Percentiles rank a stretch among this genome's conserved stretches.
These are phyloP conservation scores for Charina bottae DNA, from an alignment of 2,113 vertebrate species.

Conservation along the genomic window DNA sequence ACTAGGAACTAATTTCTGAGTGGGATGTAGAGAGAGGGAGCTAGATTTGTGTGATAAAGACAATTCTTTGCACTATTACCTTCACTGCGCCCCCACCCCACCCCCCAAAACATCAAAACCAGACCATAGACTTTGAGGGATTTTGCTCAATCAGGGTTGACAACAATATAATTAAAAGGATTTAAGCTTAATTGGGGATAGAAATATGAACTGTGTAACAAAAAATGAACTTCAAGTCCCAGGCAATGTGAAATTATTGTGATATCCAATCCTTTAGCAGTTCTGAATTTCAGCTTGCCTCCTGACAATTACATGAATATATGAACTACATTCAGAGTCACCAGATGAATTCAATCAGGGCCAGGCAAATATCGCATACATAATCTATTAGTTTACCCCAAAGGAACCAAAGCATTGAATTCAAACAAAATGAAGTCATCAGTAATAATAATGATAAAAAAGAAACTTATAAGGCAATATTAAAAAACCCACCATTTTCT, in stretches of 20 bases:
- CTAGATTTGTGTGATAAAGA: slow-evolving; percentile 1
- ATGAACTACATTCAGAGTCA: slow-evolving; percentile 73
- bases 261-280: slow-evolving; percentile 66
- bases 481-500: slow-evolving; percentile 73
- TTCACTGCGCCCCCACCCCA: neutral
- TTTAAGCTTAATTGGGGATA: neutral
- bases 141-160: neutral
- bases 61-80: neutral
- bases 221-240: slow-evolving; percentile 33
- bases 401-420: slow-evolving; percentile 80
- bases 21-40: neutral
- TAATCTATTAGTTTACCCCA: slow-evolving; percentile 84
- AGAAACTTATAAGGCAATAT: slow-evolving; percentile 75
- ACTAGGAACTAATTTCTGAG: slow-evolving; percentile 6
- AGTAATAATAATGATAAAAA: slow-evolving; percentile 70
- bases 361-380: slow-evolving; percentile 81
- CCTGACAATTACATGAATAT: slow-evolving; percentile 74
- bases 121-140: neutral
- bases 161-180: slow-evolving; percentile 35
- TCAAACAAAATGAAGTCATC: slow-evolving; percentile 83
- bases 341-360: slow-evolving; percentile 84
- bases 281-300: slow-evolving; percentile 75
- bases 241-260: slow-evolving; percentile 60
- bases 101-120: neutral
- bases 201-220: slow-evolving; percentile 32